Percentiles rank a stretch among this genome's conserved stretches.
Evolutionary conservation across 2,797 vertebrate genomes (phyloP).

Genomic region (Eurystomus glaucurus): DNA sequence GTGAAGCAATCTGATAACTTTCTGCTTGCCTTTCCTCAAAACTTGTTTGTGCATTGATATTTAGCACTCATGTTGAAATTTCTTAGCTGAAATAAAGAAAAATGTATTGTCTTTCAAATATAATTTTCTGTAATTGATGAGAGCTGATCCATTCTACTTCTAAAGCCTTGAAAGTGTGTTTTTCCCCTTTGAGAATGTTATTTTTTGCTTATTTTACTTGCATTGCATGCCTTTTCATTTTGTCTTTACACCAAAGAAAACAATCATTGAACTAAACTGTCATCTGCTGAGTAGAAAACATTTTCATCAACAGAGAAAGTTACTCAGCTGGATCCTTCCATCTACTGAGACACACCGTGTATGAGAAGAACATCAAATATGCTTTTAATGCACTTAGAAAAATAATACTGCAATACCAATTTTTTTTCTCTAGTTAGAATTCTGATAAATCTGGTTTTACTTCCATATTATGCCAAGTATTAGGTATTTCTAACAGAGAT

Average conservation of each 20-base stretch:
- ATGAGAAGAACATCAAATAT: not conserved
- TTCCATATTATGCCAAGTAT: slow-evolving; percentile 23
- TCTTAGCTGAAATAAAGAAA: not conserved
- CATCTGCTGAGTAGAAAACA: not conserved
- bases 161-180: not conserved
- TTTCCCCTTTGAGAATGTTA: not conserved
- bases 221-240: not conserved
- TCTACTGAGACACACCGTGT: not conserved
- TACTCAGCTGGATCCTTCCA: not conserved
- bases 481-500: slow-evolving; percentile 18
- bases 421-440: not conserved
- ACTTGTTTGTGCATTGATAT: not conserved
- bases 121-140: not conserved
- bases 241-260: not conserved
- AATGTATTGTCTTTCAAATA: not conserved
- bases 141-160: not conserved
- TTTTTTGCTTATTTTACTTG: not conserved
- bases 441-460: not conserved
- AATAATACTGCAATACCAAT: not conserved
- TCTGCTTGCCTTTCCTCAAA: not conserved
- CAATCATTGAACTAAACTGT: not conserved
- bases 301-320: not conserved
- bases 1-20: not conserved
- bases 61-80: not conserved
- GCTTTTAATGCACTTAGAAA: not conserved